phyloP scores from a whole-genome alignment of 1,140 invertebrate species.

The Pachyrhynchus sulphureomaculatus region DNA sequence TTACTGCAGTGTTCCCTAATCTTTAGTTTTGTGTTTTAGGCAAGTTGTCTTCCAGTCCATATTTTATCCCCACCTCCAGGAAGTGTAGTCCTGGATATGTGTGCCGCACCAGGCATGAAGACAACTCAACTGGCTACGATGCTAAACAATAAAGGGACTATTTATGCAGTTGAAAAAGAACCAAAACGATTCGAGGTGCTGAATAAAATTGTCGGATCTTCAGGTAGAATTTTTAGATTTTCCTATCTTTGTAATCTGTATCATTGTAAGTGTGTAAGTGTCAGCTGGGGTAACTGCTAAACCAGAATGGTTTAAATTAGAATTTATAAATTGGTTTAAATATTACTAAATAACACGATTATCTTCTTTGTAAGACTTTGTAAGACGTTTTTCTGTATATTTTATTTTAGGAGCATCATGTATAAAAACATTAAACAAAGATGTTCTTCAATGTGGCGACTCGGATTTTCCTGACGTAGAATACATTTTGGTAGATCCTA shows the following conservation, averaged over 20 bases:
- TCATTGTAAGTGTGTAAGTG: no score
- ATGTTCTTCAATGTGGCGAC: constrained; percentile 69
- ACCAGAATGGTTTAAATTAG: no score
- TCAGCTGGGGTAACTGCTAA: no score
- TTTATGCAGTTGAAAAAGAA: constrained; percentile 83
- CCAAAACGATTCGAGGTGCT: constrained; percentile 65
- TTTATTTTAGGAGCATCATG: constrained; percentile 58
- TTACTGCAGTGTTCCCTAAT: no score
- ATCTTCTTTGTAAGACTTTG: no score
- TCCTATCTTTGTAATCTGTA: no score
- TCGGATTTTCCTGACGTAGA: constrained; percentile 70
- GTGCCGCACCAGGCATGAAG: constrained; percentile 96
- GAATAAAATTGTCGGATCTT: constrained; percentile 61
- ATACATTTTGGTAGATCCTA: constrained; percentile 93
- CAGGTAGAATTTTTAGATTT: constrained; percentile 36
- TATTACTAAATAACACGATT: no score
- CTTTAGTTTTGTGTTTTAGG: constrained; percentile 57
- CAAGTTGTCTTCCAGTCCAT: constrained; percentile 82
- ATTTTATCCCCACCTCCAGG: constrained; percentile 70
- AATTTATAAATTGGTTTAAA: no score
- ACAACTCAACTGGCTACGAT: constrained; percentile 84
- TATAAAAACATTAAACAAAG: constrained; percentile 65
- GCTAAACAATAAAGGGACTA: constrained; percentile 74
- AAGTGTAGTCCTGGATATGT: constrained; percentile 82
- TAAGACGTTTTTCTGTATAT: no score